A percentile compares a stretch with the other conserved stretches of the same genome.
phyloP scores from a whole-genome alignment of 2,797 vertebrate genomes.

The Poeciliopsis presidionis region DNA sequence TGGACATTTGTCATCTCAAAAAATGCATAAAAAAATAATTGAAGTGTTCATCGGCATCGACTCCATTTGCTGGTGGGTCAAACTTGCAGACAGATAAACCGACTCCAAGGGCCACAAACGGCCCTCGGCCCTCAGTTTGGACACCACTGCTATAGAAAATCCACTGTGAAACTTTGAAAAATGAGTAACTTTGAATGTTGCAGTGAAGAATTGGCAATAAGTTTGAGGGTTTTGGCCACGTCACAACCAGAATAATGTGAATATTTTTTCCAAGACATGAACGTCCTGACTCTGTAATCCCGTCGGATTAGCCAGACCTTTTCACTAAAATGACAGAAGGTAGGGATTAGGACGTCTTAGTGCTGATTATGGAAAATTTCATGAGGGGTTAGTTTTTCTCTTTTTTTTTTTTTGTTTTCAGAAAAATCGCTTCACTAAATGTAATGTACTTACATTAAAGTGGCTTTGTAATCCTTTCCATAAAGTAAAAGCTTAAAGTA shows the following conservation, averaged over 20 bases:
- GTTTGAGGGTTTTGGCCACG: not conserved
- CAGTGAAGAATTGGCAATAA: not conserved
- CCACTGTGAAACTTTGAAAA: not conserved
- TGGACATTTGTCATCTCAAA: too few relatives aligned
- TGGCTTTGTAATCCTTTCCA: slow-evolving; percentile 63
- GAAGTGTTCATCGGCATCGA: too few relatives aligned
- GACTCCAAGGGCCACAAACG: too few relatives aligned
- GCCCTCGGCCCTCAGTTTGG: too few relatives aligned
- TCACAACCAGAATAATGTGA: not conserved
- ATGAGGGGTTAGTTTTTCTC: not conserved
- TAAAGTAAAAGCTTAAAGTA: slow-evolving; percentile 70
- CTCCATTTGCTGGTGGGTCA: too few relatives aligned
- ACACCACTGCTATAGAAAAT: not conserved
- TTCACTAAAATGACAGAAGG: slow-evolving; percentile 18
- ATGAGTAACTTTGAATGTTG: not conserved
- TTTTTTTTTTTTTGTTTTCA: not conserved
- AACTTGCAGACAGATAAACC: too few relatives aligned
- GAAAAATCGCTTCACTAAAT: slow-evolving; percentile 37
- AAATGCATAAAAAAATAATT: too few relatives aligned
- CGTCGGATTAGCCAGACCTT: slow-evolving; percentile 15
- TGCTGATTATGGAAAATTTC: slow-evolving; percentile 6
- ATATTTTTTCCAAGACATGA: not conserved
- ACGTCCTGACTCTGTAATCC: not conserved
- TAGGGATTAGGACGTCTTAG: slow-evolving; percentile 29
- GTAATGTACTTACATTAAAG: slow-evolving; percentile 33